Conservation (phyloP, 1,140 invertebrate genomes). For the Pentalonia nigronervosa region DNA sequence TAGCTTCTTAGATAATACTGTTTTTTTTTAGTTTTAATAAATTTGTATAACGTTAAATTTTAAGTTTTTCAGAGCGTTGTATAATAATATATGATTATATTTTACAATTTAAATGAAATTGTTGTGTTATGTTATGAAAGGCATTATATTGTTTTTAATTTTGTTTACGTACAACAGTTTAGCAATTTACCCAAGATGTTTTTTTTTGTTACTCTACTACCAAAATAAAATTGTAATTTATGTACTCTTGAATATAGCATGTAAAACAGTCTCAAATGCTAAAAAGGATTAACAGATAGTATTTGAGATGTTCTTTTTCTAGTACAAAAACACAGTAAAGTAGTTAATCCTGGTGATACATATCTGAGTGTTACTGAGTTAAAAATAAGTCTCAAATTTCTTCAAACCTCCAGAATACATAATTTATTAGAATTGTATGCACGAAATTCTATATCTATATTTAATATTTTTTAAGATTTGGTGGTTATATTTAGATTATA, state of each 20-base stretch:
- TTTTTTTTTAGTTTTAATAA: background rate
- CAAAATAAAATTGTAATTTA: background rate
- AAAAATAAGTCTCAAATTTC: background rate
- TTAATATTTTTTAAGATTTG: background rate
- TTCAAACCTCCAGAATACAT: background rate
- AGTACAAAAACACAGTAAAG: background rate
- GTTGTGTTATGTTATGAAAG: background rate
- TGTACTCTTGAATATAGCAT: background rate
- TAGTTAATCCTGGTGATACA: constrained; percentile 24
- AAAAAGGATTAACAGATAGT: background rate
- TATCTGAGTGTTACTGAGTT: background rate
- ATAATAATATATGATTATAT: background rate
- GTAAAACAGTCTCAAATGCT: background rate
- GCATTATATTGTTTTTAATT: background rate
- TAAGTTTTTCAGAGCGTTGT: no score
- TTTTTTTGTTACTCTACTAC: background rate
- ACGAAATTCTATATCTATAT: background rate
- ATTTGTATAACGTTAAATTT: background rate
- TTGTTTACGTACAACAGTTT: background rate
- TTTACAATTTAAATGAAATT: background rate
- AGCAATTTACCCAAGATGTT: background rate
- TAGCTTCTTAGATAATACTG: background rate
- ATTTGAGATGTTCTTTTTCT: background rate
- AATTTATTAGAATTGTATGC: background rate
- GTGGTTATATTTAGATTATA: background rate